Base-by-base conservation (phyloP, 1,140 invertebrate genomes). In the Heliconius himera region DNA sequence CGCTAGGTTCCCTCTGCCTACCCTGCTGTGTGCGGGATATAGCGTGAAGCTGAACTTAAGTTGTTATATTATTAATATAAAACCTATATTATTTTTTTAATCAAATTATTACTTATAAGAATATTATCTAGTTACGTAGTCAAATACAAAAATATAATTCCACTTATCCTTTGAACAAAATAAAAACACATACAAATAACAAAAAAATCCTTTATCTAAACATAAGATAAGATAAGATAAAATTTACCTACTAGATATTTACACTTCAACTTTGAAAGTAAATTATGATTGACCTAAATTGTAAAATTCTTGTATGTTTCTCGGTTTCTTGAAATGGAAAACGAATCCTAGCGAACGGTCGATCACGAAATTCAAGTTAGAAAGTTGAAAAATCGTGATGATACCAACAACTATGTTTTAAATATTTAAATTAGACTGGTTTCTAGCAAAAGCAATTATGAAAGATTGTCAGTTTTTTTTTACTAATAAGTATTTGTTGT, bases 331-430 rank as follows among this genome's bases (percentile, higher is more conserved):
- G 20, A 29, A 76, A 49, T 70, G 74, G 56, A 76, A 74, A 76
- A 76, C 60, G 60, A 76, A 76, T 76, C n/a, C 60, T 76, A 70
- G n/a, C 70, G 70, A 82, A 70, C 56, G 81, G 60, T 84, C 76
- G 85, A 84, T 91, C 88, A 90, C 88, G 88, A 86, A 81, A 79
- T 82, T 79, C 81, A 66, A 89, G 86, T 88, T 89, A 91, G 88
- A 91, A 91, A 91, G 90, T 89, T 85, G 79, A 79, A 85, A 88
- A 86, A 79, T 84, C 85, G 83, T 85, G 85, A 84, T 85, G 85
- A 82, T 79, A 81, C 72, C 70, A 51, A 29, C 60, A 49, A 74
- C 79, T 80, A 29, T 80, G 77, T 74, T 88, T 86, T 85, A 82
- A 85, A 88, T 89, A 89, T 89, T 88, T 82, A 87, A 88, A 89